phyloP scores from a whole-genome alignment of 2,113 vertebrate genomes.

The Otus sunia region DNA sequence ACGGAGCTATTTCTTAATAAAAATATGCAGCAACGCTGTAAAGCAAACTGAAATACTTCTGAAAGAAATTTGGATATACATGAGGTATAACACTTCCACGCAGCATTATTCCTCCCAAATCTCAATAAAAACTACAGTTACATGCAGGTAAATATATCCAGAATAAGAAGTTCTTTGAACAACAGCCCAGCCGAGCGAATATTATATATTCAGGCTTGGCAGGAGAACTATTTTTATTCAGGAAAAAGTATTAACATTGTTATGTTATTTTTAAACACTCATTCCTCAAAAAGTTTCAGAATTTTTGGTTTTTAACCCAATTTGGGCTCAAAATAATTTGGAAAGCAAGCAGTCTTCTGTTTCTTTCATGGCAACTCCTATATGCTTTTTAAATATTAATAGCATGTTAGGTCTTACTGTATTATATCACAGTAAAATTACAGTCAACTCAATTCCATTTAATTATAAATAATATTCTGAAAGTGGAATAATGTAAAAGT shows the following conservation, averaged over 20 bases:
- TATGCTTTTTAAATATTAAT: not conserved
- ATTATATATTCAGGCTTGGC: not conserved
- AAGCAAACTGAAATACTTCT: not conserved
- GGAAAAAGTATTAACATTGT: not conserved
- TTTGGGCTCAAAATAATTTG: not conserved
- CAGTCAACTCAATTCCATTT: not conserved
- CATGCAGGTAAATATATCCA: not conserved
- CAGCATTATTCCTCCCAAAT: not conserved
- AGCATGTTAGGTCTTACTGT: not conserved
- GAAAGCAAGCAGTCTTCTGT: not conserved
- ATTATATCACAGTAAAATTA: not conserved
- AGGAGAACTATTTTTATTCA: not conserved
- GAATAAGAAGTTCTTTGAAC: not conserved
- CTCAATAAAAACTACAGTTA: not conserved
- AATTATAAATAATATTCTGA: not conserved
- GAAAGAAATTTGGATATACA: fast-evolving
- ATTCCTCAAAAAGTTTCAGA: not conserved
- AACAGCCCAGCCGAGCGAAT: not conserved
- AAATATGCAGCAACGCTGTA: not conserved
- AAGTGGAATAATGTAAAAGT: not conserved
- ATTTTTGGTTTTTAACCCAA: not conserved
- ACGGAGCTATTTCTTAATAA: not conserved
- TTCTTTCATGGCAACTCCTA: not conserved
- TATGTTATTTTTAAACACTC: not conserved
- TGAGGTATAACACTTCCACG: fast-evolving